Percentiles rank a stretch among this genome's conserved stretches.
Evolutionary conservation across 2,113 vertebrate genomes (phyloP).

Genomic region (Ceyx margarethae): DNA sequence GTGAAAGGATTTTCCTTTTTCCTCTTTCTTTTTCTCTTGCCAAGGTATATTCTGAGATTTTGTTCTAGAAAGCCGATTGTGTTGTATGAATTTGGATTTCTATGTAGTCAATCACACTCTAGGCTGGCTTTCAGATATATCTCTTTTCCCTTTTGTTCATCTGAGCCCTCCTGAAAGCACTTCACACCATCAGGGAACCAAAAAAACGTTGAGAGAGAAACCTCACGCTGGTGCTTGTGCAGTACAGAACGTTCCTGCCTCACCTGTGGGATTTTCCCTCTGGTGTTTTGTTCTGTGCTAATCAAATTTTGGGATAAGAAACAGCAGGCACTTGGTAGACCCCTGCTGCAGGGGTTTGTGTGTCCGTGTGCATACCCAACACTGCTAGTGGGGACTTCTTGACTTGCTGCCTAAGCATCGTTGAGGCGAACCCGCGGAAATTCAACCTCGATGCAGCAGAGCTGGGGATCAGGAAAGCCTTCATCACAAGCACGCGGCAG

Average conservation of each 20-base stretch:
- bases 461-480: constrained; percentile 90
- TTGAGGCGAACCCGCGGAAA: constrained; percentile 96
- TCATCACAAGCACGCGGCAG: constrained; percentile 90
- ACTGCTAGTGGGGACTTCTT: constrained; percentile 27
- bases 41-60: not conserved
- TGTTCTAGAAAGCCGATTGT: not conserved
- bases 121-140: constrained; percentile 23
- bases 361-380: not conserved
- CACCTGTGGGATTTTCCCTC: not conserved
- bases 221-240: accelerated
- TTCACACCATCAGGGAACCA: not conserved
- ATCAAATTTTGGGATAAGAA: not conserved
- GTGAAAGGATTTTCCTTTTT: not conserved
- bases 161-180: not conserved
- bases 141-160: not conserved
- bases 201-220: not conserved
- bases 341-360: accelerated
- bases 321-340: not conserved
- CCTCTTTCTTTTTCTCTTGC: not conserved
- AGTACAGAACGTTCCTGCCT: accelerated
- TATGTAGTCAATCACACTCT: not conserved
- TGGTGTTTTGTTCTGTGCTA: not conserved
- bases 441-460: constrained; percentile 92
- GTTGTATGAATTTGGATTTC: not conserved
- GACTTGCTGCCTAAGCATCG: constrained; percentile 83